These are phyloP conservation scores for Andricus curvator DNA, from an alignment of 2,888 invertebrate species.

Conservation along the genomic window DNA sequence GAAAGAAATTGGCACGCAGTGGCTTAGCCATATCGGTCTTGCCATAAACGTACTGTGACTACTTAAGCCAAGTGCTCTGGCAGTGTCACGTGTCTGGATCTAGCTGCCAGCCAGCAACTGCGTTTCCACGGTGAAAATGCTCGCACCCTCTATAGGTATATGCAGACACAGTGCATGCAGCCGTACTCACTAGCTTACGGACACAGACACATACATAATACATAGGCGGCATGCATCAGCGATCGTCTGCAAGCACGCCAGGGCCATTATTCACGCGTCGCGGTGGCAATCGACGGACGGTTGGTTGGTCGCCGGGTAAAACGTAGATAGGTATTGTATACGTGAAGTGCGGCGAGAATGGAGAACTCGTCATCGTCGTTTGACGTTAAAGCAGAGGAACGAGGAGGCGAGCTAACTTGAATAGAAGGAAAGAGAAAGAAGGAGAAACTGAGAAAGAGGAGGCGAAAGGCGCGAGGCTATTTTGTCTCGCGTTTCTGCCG, in stretches of 20 bases:
- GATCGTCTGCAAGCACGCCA: constrained; percentile 55
- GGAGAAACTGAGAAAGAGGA: constrained; percentile 36
- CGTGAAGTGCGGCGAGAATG: constrained; percentile 49
- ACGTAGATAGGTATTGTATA: constrained; percentile 34
- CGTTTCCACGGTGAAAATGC: constrained; percentile 5
- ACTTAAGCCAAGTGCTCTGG: neutral
- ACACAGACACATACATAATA: constrained; percentile 19
- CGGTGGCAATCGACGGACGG: constrained; percentile 60
- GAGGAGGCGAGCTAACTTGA: constrained; percentile 49
- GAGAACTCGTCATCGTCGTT: constrained; percentile 46
- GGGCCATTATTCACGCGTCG: constrained; percentile 65
- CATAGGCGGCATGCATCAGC: constrained; percentile 21
- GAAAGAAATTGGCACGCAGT: neutral
- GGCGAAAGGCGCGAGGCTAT: constrained; percentile 61
- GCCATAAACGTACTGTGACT: neutral
- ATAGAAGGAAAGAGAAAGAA: constrained; percentile 40
- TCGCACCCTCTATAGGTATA: constrained; percentile 8
- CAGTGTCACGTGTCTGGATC: constrained; percentile 8
- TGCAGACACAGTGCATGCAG: neutral
- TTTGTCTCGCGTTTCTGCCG: constrained; percentile 59
- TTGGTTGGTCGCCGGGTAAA: constrained; percentile 51
- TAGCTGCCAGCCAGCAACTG: constrained; percentile 2
- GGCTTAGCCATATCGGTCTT: neutral
- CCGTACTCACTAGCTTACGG: neutral
- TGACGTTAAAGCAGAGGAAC: constrained; percentile 48